Conservation (phyloP, 2,888 invertebrate species). For the Tetranychus truncatus region DNA sequence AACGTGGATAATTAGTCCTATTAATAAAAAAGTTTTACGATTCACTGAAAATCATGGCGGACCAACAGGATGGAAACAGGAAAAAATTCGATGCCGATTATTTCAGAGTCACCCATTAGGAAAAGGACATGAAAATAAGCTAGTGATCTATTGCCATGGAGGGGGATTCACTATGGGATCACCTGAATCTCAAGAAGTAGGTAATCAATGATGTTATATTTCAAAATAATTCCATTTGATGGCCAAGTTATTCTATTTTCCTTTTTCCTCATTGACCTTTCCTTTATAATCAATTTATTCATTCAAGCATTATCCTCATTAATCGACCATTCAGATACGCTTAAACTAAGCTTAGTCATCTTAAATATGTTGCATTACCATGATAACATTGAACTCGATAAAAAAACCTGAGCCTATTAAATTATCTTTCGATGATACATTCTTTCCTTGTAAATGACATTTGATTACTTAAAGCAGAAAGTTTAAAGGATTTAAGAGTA, state of each 20-base stretch:
- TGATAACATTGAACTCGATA: no score
- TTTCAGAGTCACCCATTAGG: background rate
- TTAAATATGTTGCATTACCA: no score
- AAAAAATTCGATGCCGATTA: background rate
- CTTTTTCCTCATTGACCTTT: no score
- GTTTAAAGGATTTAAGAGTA: no score
- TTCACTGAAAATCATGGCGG: background rate
- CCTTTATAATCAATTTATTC: background rate
- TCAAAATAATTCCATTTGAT: no score
- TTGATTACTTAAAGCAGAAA: no score
- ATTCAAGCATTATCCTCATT: background rate
- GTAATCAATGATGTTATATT: background rate
- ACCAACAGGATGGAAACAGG: background rate
- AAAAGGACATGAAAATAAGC: background rate
- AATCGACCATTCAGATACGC: no score
- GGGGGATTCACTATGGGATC: slow-evolving; percentile 96
- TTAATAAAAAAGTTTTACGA: background rate
- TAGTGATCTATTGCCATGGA: slow-evolving; percentile 81
- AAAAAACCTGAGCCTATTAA: no score
- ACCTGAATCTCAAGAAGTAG: slow-evolving; percentile 52
- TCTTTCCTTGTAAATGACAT: no score
- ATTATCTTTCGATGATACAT: no score
- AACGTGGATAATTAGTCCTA: slow-evolving; percentile 5
- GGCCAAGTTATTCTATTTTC: no score
- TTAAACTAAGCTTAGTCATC: no score